Evolutionary conservation across 1,140 invertebrate species (phyloP).

Genomic region (Ooceraea biroi): DNA sequence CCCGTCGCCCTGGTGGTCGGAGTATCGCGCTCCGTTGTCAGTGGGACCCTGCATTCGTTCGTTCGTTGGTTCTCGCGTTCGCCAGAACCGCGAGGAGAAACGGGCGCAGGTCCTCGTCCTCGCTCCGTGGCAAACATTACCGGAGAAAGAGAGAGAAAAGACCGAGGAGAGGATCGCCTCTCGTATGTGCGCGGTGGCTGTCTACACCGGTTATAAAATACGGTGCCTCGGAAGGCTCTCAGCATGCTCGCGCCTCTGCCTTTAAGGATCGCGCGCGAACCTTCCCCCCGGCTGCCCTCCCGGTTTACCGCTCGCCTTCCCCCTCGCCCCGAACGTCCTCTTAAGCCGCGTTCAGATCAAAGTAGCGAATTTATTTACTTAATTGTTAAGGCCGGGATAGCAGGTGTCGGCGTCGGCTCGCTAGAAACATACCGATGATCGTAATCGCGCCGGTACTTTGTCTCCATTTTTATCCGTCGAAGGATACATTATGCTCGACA

Average conservation of each 20-base stretch:
- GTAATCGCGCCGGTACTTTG: slow-evolving; percentile 39
- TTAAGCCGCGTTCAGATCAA: slow-evolving; percentile 37
- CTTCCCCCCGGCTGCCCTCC: not conserved
- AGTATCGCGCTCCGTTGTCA: slow-evolving; percentile 46
- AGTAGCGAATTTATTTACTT: slow-evolving; percentile 57
- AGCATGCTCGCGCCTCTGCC: slow-evolving; percentile 72
- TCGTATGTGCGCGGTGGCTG: slow-evolving; percentile 70
- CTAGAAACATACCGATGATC: slow-evolving; percentile 39
- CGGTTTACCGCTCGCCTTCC: not conserved
- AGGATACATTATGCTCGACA: slow-evolving; percentile 28
- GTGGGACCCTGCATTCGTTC: slow-evolving; percentile 35
- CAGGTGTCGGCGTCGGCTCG: slow-evolving; percentile 26
- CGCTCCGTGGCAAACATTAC: slow-evolving; percentile 14
- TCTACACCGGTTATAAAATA: slow-evolving; percentile 79
- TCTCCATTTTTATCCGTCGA: slow-evolving; percentile 44
- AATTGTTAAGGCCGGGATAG: slow-evolving; percentile 52
- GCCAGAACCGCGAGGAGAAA: slow-evolving; percentile 45
- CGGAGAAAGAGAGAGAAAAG: slow-evolving; percentile 2
- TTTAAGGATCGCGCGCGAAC: slow-evolving; percentile 52
- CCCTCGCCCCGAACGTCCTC: not conserved
- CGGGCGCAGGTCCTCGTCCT: slow-evolving; percentile 31
- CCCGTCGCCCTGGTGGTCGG: slow-evolving; percentile 47
- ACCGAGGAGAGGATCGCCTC: slow-evolving; percentile 51
- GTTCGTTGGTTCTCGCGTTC: too few species aligned
- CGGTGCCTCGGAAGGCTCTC: slow-evolving; percentile 72